These are phyloP conservation scores for Temnothorax curvispinosus DNA, from an alignment of 1,140 invertebrate genomes.

Conservation along the genomic window DNA sequence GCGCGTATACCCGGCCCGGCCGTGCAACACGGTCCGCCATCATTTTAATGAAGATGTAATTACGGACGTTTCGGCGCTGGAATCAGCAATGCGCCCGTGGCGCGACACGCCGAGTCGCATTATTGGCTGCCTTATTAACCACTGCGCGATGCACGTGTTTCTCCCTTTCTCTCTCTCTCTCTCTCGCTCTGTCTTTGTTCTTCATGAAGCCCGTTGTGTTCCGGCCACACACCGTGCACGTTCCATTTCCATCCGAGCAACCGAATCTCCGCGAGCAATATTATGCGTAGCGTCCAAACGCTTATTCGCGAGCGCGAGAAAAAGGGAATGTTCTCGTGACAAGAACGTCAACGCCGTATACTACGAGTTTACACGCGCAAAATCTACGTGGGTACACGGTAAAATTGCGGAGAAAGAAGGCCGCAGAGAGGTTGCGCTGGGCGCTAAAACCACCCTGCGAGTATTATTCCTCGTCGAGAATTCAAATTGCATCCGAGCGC, in stretches of 20 bases:
- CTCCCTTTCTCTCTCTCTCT: constrained; percentile 6
- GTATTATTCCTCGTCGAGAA: constrained; percentile 6
- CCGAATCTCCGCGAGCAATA: constrained; percentile 37
- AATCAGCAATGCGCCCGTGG: constrained; percentile 78
- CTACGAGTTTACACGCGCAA: neutral
- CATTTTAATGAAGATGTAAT: constrained; percentile 85
- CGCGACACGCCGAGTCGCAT: constrained; percentile 75
- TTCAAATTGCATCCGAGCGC: constrained; percentile 7
- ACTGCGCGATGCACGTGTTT: constrained; percentile 32
- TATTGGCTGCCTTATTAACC: constrained; percentile 81
- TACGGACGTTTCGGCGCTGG: constrained; percentile 80
- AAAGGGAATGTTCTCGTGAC: neutral
- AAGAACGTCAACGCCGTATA: neutral
- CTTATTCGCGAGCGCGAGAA: neutral
- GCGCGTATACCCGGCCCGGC: constrained; percentile 65
- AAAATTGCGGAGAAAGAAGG: neutral
- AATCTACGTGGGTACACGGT: neutral
- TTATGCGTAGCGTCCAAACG: constrained; percentile 1
- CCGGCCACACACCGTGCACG: neutral
- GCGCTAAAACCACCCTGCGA: neutral
- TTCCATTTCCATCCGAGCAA: constrained; percentile 14
- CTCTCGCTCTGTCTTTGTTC: constrained; percentile 3
- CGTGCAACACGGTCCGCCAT: constrained; percentile 74
- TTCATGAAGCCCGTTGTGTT: constrained; percentile 23
- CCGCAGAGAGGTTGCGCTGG: neutral